Evolutionary conservation across 1,140 invertebrate genomes (phyloP).

Genomic region (Hyles vespertilio): DNA sequence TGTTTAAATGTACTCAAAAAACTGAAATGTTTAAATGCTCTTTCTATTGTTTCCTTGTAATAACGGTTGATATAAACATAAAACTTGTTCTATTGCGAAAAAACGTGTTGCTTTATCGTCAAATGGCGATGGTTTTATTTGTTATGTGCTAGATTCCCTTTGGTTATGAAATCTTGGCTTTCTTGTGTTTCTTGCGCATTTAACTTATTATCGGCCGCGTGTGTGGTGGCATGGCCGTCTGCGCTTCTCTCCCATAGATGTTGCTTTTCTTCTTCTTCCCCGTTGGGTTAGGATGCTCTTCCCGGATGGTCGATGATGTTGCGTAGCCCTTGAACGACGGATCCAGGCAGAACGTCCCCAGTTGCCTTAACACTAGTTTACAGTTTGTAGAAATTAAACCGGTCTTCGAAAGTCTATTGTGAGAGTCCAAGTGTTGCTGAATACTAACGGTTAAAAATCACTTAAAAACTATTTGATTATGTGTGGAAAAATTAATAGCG

Average conservation of each 20-base stretch:
- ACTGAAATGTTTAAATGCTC: conserved; percentile 70
- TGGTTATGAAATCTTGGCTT: conserved; percentile 67
- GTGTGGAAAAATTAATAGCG: conserved; percentile 59
- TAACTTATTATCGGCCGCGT: conserved; percentile 61
- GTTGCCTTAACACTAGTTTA: conserved; percentile 70
- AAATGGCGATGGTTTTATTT: conserved; percentile 70
- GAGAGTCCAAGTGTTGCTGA: conserved; percentile 73
- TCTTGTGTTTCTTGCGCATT: conserved; percentile 67
- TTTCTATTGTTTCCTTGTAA: conserved; percentile 74
- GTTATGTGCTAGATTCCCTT: conserved; percentile 61
- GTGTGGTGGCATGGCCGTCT: conserved; percentile 49
- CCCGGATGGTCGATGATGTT: conserved; percentile 70
- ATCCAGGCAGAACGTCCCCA: conserved; percentile 66
- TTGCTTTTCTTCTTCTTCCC: conserved; percentile 48
- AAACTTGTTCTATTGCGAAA: conserved; percentile 76
- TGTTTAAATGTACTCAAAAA: conserved; percentile 75
- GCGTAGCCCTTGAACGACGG: conserved; percentile 61
- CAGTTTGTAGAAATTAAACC: conserved; percentile 64
- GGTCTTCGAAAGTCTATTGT: conserved; percentile 51
- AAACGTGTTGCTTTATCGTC: conserved; percentile 75
- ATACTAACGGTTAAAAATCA: conserved; percentile 67
- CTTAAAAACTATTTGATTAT: conserved; percentile 72
- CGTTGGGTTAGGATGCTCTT: conserved; percentile 44
- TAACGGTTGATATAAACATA: conserved; percentile 75
- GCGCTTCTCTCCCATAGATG: conserved; percentile 44